Base-by-base conservation (phyloP, 2,888 invertebrate species). In the Gymnosoma rotundatum region DNA sequence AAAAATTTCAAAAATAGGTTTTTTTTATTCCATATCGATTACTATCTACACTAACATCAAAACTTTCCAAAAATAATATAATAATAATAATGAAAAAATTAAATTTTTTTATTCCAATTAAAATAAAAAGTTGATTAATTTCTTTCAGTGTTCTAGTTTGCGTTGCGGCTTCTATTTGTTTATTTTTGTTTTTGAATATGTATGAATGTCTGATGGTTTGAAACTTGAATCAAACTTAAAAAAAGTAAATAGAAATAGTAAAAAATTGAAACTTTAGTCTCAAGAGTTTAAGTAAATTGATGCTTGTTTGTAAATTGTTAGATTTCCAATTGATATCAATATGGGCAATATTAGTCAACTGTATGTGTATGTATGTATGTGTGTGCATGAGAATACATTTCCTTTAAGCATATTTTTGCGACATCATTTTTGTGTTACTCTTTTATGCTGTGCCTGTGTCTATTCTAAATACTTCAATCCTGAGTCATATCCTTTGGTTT, bases 251-350 rank as follows among this genome's bases (percentile, higher is more conserved):
- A 52, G 38, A 54, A 83, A 63, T 32, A 36, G 38, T 38, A 78
- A 78, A 78, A 70, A 70, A 20, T 21, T 66, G n/a, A 32, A 82
- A 82, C 76, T 79, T 78, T 64, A 42, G 84, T 85, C 81, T 82
- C 84, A 74, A 85, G 84, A 82, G 84, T 82, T 85, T 78, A 85
- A 85, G 84, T 78, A 82, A 85, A 85, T 85, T 85, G 82, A 85
- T 82, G 84, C 81, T 73, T 76, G 80, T 83, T 83, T 72, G 72
- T 83, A 73, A 79, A 80, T 78, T 83, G 83, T 83, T 83, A 78
- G 83, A 83, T 83, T 83, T 83, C 64, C 83, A 83, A 83, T 83
- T 83, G 83, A 80, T 83, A 83, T 80, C 80, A 83, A 83, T 83
- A 83, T 83, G 76, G 83, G 72, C 69, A 80, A 80, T 80, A 72